Evolutionary conservation across 2,888 invertebrate genomes (phyloP), one percentile per base, ranked within the genome.

Genomic region (Pasiphila rectangulata): DNA sequence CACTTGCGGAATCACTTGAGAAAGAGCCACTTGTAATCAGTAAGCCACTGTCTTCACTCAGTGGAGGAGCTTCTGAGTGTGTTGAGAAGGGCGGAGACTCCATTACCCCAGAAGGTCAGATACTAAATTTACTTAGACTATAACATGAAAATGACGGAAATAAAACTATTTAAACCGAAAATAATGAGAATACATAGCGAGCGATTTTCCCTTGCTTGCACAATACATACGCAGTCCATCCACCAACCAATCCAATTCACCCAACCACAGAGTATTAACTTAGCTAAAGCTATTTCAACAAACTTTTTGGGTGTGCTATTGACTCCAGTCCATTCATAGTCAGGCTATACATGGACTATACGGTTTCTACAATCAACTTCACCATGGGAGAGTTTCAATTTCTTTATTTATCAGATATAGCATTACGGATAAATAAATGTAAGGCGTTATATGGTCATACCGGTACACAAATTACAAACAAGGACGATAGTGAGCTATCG

Each of bases 71-170:
- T 78, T 94, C 93, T 61, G 93, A 93, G 85, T 93, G 92, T 74
- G 93, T 91, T 62, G 93, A 93, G 79, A 93, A 93, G 71, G 94
- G 93, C 72, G 94, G 94, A 67, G 94, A 94, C 90, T 94, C 94
- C 94, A 94, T 94, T 71, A 78, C 83, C 76, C 64, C 71, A 64
- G 46, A 19, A 35, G 32, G 36, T 15, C 30, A 37, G 25, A 34
- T 30, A 23, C 25, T 29, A 27, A 19, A 7, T 12, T 29, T 34
- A 41, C 15, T 12, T 36, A 25, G 23, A 10, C 32, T 43, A 29
- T 37, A 32, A 39, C 50, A 56, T 55, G 20, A 17, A 45, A 25
- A 50, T 9, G 24, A 34, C 9, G 9, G 20, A 29, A 29, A 36
- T 29, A 36, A 10, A 10, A 7, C 17, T 41, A 17, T n/a, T 21